Evolutionary conservation across 2,888 invertebrate genomes (phyloP).

Genomic region (Clusia tigrina): DNA sequence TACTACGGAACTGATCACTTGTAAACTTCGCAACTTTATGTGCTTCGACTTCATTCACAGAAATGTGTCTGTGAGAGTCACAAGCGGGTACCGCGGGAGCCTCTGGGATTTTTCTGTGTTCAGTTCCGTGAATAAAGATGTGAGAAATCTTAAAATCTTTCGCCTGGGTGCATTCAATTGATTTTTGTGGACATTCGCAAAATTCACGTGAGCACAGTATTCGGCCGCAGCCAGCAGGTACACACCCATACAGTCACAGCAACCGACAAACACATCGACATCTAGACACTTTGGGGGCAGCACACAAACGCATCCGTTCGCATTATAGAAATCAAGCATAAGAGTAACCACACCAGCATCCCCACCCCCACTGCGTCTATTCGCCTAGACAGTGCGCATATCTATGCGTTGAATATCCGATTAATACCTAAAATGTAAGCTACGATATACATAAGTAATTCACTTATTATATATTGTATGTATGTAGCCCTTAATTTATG

Average conservation of each 20-base stretch:
- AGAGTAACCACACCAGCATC: conserved; percentile 3
- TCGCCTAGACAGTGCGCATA: neutral
- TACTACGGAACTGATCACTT: no score
- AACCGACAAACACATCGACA: neutral
- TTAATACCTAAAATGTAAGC: neutral
- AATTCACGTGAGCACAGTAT: no score
- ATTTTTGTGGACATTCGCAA: no score
- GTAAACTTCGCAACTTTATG: no score
- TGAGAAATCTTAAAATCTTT: no score
- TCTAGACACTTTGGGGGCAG: neutral
- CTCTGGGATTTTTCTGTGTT: no score
- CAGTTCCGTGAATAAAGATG: no score
- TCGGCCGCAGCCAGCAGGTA: no score
- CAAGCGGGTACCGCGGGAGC: no score
- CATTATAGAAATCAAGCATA: neutral
- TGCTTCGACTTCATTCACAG: no score
- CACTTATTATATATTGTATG: neutral
- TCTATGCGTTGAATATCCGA: neutral
- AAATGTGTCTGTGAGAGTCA: no score
- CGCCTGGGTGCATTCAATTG: no score
- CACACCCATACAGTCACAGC: conserved; percentile 35
- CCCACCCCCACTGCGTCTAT: neutral
- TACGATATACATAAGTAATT: neutral
- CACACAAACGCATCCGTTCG: neutral
- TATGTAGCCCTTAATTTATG: conserved; percentile 20